Evolutionary conservation across 1,140 invertebrate genomes (phyloP), one percentile per base, ranked within the genome.

Genomic region (Ostrea edulis): DNA sequence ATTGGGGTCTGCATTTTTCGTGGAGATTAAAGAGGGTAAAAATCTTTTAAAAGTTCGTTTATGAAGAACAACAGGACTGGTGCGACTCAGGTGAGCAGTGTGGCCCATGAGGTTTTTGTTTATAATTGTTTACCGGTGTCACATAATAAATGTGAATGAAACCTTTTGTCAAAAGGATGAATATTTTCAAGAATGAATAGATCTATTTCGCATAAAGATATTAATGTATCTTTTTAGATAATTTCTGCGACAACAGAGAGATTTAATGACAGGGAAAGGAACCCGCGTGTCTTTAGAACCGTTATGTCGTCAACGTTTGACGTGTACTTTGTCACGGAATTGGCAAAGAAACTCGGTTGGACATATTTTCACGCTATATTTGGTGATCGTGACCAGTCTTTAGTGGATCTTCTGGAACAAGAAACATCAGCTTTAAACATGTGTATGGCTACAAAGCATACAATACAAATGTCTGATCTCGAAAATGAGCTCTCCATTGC

Each of bases 301-400:
- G 53, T 20, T 4, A 83, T 83, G 44, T 54, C 82, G 3, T 52
- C 53, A 22, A 53, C 82, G 5, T 52, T n/a, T 7, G 44, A 53
- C 44, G 53, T 54, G 51, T 83, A 22, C 17, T 9, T 83, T 54
- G 35, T 22, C 82, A n/a, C 53, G 2, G 9, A 83, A 53, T 25
- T 83, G 11, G 51, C 53, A 22, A 54, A 83, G 51, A 53, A 7
- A 20, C 53, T 83, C n/a, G 82, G 53, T 44, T 83, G 82, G 82
- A 83, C 35, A 2, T 83, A 83, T 54, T 52, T 83, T 35, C 82
- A 83, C 29, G 82, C 82, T n/a, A 8, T 83, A 54, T 83, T 53
- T 83, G 53, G 51, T 9, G 29, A n/a, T 83, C 51, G 53, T 22
- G 53, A 83, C 44, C 44, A 83, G 17, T 22, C n/a, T n/a, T n/a